These are phyloP conservation scores for Spilogale gracilis DNA, from an alignment of 2,113 vertebrate species.

Conservation along the genomic window DNA sequence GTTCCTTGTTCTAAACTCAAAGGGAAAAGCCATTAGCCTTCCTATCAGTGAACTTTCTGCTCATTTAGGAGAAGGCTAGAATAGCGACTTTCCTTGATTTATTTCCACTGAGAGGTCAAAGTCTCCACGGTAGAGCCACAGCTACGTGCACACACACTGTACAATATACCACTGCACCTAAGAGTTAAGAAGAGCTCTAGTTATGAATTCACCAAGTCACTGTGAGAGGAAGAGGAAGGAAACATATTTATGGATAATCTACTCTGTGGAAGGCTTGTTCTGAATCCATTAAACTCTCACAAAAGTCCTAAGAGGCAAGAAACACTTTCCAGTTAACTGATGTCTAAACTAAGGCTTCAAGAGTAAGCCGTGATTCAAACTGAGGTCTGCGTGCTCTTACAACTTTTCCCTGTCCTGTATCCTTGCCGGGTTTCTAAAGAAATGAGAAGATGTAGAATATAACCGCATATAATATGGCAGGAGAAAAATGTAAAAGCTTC, in stretches of 20 bases:
- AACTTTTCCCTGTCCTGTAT: neutral
- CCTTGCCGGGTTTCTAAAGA: slow-evolving; percentile 60
- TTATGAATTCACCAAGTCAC: neutral
- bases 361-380: neutral
- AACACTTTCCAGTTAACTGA: neutral
- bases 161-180: neutral
- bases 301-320: slow-evolving; percentile 1
- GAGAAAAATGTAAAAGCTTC: slow-evolving; percentile 50
- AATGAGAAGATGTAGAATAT: neutral
- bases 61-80: neutral
- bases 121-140: neutral
- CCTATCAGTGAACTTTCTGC: neutral
- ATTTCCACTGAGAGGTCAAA: neutral
- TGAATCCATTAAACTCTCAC: neutral
- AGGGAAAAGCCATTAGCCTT: neutral
- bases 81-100: neutral
- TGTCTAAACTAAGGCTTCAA: neutral
- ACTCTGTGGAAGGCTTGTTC: neutral
- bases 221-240: neutral
- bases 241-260: neutral
- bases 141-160: neutral
- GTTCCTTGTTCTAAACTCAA: neutral
- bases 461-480: neutral
- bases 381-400: neutral
- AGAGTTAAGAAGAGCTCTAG: neutral